Conservation (phyloP, 2,113 vertebrate species). For the Odontesthes bonariensis region DNA sequence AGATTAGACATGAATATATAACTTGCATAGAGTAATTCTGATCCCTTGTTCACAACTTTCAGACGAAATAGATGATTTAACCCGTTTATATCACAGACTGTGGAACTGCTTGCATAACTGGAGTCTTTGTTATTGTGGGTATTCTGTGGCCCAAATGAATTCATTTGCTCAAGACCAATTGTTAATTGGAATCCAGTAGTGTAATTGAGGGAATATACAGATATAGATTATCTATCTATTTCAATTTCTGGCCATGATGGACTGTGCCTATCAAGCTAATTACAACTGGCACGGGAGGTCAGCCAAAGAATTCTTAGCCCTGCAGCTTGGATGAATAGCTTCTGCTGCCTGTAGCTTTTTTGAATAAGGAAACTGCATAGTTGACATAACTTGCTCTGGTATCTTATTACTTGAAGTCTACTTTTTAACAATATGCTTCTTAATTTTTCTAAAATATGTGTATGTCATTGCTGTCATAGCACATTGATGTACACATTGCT, state of each 20-base stretch:
- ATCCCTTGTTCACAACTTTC: not conserved
- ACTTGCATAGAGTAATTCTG: not conserved
- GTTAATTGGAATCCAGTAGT: constrained; percentile 59
- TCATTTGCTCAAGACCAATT: constrained; percentile 21
- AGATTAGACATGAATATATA: not conserved
- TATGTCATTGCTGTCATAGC: no score
- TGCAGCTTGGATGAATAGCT: constrained; percentile 27
- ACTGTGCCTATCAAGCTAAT: constrained; percentile 44
- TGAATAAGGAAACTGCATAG: no score
- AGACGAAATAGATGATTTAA: not conserved
- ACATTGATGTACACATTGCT: no score
- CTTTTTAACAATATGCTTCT: no score
- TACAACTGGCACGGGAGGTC: constrained; percentile 28
- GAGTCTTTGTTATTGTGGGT: not conserved
- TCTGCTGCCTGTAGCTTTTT: constrained; percentile 5
- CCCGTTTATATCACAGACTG: not conserved
- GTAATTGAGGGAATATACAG: constrained; percentile 51
- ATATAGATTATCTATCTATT: constrained; percentile 62
- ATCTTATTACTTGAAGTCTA: not conserved
- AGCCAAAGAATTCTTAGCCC: constrained; percentile 25
- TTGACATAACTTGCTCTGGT: no score
- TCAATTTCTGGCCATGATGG: constrained; percentile 49
- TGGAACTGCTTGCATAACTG: not conserved
- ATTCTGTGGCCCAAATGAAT: constrained; percentile 1
- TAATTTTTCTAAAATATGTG: no score